Evolutionary conservation across 1,140 invertebrate genomes (phyloP), one percentile per base, ranked within the genome.

Genomic region (Cecropterus lyciades): DNA sequence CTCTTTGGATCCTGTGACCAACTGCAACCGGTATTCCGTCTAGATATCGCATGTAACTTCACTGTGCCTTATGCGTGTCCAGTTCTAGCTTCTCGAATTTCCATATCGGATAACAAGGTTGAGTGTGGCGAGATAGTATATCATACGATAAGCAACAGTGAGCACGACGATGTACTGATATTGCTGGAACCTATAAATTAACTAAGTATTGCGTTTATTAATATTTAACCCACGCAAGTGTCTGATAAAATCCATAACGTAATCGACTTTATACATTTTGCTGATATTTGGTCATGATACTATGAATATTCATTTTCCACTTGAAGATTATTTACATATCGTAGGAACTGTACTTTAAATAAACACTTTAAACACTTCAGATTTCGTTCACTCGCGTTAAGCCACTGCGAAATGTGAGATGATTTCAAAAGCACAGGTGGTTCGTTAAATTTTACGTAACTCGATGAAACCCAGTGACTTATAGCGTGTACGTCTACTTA

Each of bases 101-200:
- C 87, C 63, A 76, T 89, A 86, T 90, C 77, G 66, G 48, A 73
- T 91, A 77, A 81, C 89, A 87, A 88, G 87, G 89, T 75, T 82
- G 77, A 70, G 56, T 70, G 75, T 66, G 74, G 74, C 65, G 67
- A 77, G 78, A 79, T 87, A 80, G 82, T 84, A 89, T 89, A 82
- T 82, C 82, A 89, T 82, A 82, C 86, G 83, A 77, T 78, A 85
- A 77, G 82, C 79, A 81, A 84, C 82, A 73, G 73, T 82, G 81
- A 84, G 68, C 87, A 88, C 84, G 81, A 77, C 75, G 74, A 79
- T 75, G 79, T 78, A 73, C 77, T 65, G 70, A 73, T 65, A 74
- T 66, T 72, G 51, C 73, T 79, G 68, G 72, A 65, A 33, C 30
- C 56, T 16, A 37, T 49, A 33, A 57, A 53, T 49, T 65, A 60